These are phyloP conservation scores for Coenonympha glycerion DNA, from an alignment of 2,888 invertebrate genomes.

Conservation along the genomic window DNA sequence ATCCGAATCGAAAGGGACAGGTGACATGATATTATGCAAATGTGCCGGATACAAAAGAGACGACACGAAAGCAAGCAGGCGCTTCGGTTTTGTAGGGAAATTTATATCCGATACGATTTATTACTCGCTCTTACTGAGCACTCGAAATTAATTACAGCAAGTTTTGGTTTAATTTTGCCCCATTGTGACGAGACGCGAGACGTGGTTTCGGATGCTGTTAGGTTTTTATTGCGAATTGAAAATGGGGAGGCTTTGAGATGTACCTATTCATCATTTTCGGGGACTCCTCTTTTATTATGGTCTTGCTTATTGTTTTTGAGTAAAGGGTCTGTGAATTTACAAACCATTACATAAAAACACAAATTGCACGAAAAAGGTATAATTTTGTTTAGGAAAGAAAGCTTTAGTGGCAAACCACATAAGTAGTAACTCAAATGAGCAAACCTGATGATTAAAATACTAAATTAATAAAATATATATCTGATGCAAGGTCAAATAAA, in stretches of 20 bases:
- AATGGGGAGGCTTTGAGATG: not conserved
- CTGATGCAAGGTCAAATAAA: too few species aligned
- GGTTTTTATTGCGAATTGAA: conserved; percentile 30
- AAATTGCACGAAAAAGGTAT: not conserved
- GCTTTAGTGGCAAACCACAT: too few species aligned
- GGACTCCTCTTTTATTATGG: not conserved
- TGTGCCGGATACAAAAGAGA: conserved; percentile 50
- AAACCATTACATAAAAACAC: not conserved
- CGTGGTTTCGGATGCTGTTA: conserved; percentile 27
- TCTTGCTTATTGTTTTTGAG: not conserved
- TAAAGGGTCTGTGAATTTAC: not conserved
- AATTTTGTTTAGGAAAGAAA: too few species aligned
- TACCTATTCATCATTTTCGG: not conserved
- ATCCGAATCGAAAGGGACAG: conserved; percentile 72
- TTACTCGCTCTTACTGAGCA: conserved; percentile 75
- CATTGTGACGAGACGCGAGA: conserved; percentile 29
- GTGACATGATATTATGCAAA: conserved; percentile 69
- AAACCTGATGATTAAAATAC: too few species aligned
- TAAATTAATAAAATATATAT: too few species aligned
- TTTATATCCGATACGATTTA: conserved; percentile 73
- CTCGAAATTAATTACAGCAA: conserved; percentile 67
- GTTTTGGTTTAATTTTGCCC: conserved; percentile 37
- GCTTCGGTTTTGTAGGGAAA: conserved; percentile 59
- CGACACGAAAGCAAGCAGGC: conserved; percentile 40
- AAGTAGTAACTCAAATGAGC: too few species aligned